phyloP scores from a whole-genome alignment of 1,140 invertebrate genomes.

The Teleogryllus occipitalis region DNA sequence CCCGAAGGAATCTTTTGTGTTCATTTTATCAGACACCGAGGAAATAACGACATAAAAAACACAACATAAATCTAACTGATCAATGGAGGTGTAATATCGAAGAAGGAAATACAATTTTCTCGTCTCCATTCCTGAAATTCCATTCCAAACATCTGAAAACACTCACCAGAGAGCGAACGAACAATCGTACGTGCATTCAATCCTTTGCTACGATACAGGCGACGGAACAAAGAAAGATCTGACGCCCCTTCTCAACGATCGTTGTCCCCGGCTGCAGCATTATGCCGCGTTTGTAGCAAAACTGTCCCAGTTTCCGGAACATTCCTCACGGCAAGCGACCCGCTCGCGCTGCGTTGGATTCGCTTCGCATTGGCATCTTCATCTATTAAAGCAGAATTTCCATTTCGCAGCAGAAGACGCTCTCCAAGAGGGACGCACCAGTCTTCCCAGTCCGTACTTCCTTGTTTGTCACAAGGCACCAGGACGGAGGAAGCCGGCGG shows the following conservation, averaged over 20 bases:
- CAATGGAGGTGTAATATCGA: not conserved
- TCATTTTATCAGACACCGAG: not conserved
- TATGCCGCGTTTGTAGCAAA: too few relatives aligned
- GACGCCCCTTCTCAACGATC: not conserved
- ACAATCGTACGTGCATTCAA: not conserved
- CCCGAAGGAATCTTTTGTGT: not conserved
- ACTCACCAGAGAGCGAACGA: not conserved
- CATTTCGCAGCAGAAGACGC: not conserved
- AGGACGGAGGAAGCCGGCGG: not conserved
- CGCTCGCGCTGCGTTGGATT: not conserved
- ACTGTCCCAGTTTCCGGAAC: not conserved
- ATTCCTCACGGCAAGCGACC: not conserved
- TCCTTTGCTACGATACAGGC: not conserved
- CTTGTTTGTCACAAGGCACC: not conserved
- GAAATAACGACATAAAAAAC: not conserved
- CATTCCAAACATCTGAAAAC: not conserved
- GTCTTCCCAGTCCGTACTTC: not conserved
- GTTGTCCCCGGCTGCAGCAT: too few relatives aligned
- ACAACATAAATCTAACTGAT: not conserved
- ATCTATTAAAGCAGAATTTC: constrained; percentile 2
- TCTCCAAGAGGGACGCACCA: not conserved
- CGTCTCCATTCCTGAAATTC: not conserved
- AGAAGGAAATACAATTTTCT: not conserved
- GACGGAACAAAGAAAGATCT: not conserved
- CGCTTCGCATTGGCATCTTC: not conserved